Evolutionary conservation across 2,888 invertebrate species (phyloP).

Genomic region (Willowsia nigromaculata): DNA sequence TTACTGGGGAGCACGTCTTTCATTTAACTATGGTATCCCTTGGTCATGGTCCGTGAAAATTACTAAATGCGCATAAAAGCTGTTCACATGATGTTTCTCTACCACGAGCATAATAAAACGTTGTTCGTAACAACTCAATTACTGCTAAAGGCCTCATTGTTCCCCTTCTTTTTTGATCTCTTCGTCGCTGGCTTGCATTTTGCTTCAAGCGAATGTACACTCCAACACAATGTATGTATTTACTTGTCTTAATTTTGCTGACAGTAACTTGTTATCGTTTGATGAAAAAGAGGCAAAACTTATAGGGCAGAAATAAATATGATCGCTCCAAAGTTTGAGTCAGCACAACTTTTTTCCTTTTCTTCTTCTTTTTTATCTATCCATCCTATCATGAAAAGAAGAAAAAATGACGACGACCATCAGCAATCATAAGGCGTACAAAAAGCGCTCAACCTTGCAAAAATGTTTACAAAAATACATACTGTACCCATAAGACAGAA

Average conservation of each 20-base stretch:
- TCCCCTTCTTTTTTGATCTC: conserved; percentile 34
- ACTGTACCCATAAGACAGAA: not conserved
- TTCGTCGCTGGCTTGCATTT: not conserved
- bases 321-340: not conserved
- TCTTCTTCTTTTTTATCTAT: not conserved
- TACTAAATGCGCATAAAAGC: conserved; percentile 32
- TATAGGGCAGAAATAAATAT: not conserved
- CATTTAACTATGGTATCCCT: not conserved
- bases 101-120: not conserved
- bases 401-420: not conserved
- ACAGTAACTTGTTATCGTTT: not conserved
- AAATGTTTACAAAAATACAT: not conserved
- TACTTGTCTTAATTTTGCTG: not conserved
- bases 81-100: not conserved
- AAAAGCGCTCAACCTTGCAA: not conserved
- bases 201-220: too few relatives aligned
- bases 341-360: not conserved
- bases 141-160: conserved; percentile 46
- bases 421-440: not conserved
- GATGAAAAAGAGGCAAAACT: not conserved
- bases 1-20: conserved; percentile 1
- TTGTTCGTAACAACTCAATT: conserved; percentile 58
- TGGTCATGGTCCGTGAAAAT: conserved; percentile 3
- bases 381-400: too few relatives aligned
- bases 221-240: not conserved